Evolutionary conservation across 2,888 invertebrate species (phyloP), one percentile per base, ranked within the genome.

Genomic region (Oscheius onirici): DNA sequence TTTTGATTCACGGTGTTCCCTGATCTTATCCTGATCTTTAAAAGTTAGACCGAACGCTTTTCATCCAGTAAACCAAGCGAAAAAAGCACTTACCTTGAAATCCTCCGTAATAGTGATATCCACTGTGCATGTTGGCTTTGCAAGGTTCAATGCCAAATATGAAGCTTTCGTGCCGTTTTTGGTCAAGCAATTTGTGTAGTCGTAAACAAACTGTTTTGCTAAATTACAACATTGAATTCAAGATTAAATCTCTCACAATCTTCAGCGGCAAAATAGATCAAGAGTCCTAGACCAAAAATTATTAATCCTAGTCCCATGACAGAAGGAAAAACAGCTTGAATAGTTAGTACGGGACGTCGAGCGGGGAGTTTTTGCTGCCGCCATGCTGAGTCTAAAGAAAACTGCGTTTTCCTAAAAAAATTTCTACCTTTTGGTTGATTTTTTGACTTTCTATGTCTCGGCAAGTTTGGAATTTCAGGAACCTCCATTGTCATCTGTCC

Each of bases 351-450:
- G 0, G 82, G 80, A 13, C 84, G 81, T 43, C 75, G 72, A 0
- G 82, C 73, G 0, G 74, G 65, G 8, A 82, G 76, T 6, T 69
- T 71, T 60, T 84, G 84, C 57, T 84, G 84, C 26, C 78, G 74
- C 80, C 81, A 84, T 13, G 75, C 65, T 1, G 75, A 58, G 44
- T 79, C 80, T 77, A 54, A 13, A 20, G 26, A 5, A 54, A 54
- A n/a, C n/a, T 51, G 6, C 24, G 17, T 54, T 6, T 24, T 3
- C 3, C 3, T 54, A 17, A 46, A n/a, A 46, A 46, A 3, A 46
- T 46, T 20, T 46, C 5, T 46, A 66, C 66, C 66, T 20, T 34
- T 66, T 24, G 66, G 66, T 41, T 66, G 26, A 40, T 66, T 66
- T 17, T 52, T 66, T 20, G 41, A 13, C 20, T 41, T 54, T 24